Base-by-base conservation (phyloP, 2,113 vertebrate genomes). In the Xenus cinereus region DNA sequence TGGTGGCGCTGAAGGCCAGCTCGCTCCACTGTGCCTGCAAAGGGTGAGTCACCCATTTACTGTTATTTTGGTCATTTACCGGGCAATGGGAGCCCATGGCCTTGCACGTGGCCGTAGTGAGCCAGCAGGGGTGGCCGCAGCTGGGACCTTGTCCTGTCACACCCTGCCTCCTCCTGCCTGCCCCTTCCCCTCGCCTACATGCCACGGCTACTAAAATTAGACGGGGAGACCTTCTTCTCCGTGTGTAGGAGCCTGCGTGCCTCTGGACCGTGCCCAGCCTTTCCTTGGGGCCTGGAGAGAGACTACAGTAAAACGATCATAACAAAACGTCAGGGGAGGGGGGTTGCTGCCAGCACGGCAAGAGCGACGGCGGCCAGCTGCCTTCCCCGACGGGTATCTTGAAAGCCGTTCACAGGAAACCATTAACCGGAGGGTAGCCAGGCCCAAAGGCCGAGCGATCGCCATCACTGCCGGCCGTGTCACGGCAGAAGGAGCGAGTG, bases 381-480 rank as follows among this genome's bases (percentile, higher is more conserved):
- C 86, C 69, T 76, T 77, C 59, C 50, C 73, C 0, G 0, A 66
- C 45, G 67, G 48, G 27, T 64, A 56, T 89, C 90, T 60, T 35
- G 62, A 82, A 90, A 96, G 73, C 9, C 2, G n/a, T 48, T 90
- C 77, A 64, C 81, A 96, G 93, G 91, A 95, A 95, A 83, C 81
- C 87, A 80, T 92, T 54, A 88, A 76, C 35, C 69, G 56, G 79
- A 95, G 33, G 21, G 28, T 17, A 95, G 66, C 48, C 78, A 50
- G 68, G 57, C 77, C 59, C 12, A 3, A 48, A 45, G 72, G 51
- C 64, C 84, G 77, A 85, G 72, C 64, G 63, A 22, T 60, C 6
- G 6, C 39, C 66, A 27, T 15, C 3, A 3, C 39, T 16, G 3
- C 64, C 6, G 2, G 16, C 71, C 83, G 51, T 57, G 63, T 33